phyloP scores from a whole-genome alignment of 2,888 invertebrate species.

The Xestia rhomboidea region DNA sequence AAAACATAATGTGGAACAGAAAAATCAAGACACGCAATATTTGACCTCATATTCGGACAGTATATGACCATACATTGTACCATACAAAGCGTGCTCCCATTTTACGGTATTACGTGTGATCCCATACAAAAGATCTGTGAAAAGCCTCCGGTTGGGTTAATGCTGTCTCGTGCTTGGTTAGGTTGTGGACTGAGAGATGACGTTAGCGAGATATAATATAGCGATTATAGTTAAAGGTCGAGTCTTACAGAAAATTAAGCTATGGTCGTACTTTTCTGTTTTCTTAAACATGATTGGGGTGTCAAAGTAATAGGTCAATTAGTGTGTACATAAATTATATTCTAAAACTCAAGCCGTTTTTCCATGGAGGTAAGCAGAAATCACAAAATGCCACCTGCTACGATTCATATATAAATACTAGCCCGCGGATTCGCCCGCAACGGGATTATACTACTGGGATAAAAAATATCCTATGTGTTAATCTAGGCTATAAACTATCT shows the following conservation, averaged over 20 bases:
- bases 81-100: conserved; percentile 47
- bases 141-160: conserved; percentile 12
- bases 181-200: not conserved
- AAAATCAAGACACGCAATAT: conserved; percentile 1
- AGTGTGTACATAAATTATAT: too few species aligned
- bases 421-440: too few species aligned
- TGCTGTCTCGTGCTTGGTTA: conserved; percentile 10
- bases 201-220: not conserved
- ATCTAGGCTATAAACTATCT: too few species aligned
- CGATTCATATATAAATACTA: too few species aligned
- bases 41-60: conserved; percentile 16
- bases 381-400: too few species aligned
- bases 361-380: too few species aligned
- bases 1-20: not conserved
- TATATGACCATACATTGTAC: conserved; percentile 48
- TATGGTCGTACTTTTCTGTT: not conserved
- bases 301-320: not conserved
- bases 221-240: not conserved
- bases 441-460: too few species aligned
- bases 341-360: too few species aligned
- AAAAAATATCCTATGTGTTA: too few species aligned
- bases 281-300: not conserved
- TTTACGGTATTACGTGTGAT: conserved; percentile 32
- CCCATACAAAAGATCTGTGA: conserved; percentile 41
- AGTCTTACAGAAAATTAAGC: not conserved